Percentiles rank a stretch among this genome's conserved stretches.
Evolutionary conservation across 2,113 vertebrate species (phyloP).

Genomic region (Nothobranchius furzeri): DNA sequence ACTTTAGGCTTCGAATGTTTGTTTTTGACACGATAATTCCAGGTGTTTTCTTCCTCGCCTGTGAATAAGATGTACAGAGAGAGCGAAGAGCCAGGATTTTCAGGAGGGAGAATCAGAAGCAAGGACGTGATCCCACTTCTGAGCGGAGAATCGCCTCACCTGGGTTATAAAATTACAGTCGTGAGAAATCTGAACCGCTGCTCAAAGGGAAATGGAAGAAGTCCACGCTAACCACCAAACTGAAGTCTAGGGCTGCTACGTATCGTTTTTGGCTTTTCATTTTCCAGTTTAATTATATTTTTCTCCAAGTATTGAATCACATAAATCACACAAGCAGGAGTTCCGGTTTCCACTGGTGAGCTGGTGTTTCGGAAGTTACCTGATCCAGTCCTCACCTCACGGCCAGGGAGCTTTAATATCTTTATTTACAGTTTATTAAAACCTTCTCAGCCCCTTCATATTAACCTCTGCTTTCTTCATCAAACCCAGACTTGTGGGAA

Average conservation of each 20-base stretch:
- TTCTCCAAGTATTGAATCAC: constrained; percentile 15
- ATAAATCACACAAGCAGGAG: neutral
- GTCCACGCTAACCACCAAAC: constrained; percentile 9
- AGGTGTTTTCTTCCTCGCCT: too few relatives aligned
- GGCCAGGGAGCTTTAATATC: constrained; percentile 7
- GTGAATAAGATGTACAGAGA: too few relatives aligned
- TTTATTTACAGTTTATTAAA: constrained; percentile 1
- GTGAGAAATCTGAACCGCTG: constrained; percentile 48
- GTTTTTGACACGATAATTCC: too few relatives aligned
- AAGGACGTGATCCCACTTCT: constrained; percentile 37
- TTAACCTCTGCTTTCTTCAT: neutral
- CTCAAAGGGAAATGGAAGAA: constrained; percentile 13
- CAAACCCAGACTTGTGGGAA: neutral
- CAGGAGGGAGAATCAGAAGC: constrained; percentile 39
- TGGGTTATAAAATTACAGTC: constrained; percentile 48
- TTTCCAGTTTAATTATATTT: neutral
- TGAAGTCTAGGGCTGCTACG: constrained; percentile 27
- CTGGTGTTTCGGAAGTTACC: neutral
- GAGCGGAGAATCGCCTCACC: constrained; percentile 45
- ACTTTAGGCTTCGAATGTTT: too few relatives aligned
- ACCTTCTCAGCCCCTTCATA: neutral
- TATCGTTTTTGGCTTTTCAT: constrained; percentile 6
- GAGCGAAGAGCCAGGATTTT: neutral
- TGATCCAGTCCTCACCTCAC: neutral
- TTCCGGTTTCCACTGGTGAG: accelerated